These are phyloP conservation scores for Chiloscyllium punctatum DNA, from an alignment of 2,797 vertebrate genomes.

Conservation along the genomic window DNA sequence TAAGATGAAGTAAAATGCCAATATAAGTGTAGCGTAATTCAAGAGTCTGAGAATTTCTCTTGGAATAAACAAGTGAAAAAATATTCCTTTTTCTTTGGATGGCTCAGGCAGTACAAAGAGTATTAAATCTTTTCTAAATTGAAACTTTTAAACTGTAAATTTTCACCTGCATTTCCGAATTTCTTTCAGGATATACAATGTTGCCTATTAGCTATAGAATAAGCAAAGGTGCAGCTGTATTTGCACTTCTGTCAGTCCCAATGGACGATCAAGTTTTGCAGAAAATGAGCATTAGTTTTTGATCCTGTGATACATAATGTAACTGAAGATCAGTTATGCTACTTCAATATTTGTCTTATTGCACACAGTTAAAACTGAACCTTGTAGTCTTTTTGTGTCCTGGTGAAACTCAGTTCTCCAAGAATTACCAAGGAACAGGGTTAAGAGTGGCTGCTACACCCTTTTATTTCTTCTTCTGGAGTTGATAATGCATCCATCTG, in stretches of 20 bases:
- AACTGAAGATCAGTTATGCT: too few species aligned
- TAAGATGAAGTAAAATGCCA: neutral
- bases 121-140: neutral
- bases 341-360: neutral
- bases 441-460: neutral
- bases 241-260: neutral
- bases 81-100: neutral
- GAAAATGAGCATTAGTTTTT: neutral
- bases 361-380: neutral
- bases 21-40: neutral
- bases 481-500: neutral
- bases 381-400: neutral
- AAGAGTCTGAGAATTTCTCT: neutral
- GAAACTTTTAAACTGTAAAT: neutral
- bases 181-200: neutral
- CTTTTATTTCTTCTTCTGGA: neutral
- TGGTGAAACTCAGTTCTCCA: neutral
- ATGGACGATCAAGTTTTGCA: neutral
- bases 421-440: neutral
- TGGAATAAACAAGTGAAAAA: neutral
- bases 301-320: too few species aligned
- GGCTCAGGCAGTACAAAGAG: neutral
- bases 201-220: neutral
- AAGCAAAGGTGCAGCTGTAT: neutral
- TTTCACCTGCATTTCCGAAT: neutral